phyloP scores from a whole-genome alignment of 1,140 invertebrate species.

The Papilio polyxenes region DNA sequence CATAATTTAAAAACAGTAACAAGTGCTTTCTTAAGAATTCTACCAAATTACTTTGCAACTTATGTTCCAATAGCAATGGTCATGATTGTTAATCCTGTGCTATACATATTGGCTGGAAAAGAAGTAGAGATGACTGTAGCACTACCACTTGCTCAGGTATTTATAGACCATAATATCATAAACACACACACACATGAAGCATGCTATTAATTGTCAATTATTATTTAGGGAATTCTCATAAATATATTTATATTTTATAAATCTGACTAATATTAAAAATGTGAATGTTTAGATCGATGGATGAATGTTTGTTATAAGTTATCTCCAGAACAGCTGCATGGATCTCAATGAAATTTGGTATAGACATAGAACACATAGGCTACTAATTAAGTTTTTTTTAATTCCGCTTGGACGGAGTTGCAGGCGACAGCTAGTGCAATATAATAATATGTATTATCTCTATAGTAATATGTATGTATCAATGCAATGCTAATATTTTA shows the following conservation, averaged over 20 bases:
- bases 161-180: background rate
- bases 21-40: constrained; percentile 83
- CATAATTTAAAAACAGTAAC: constrained; percentile 83
- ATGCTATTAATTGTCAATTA: background rate
- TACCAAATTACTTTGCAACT: constrained; percentile 89
- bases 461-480: background rate
- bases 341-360: no score
- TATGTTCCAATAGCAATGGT: constrained; percentile 87
- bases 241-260: background rate
- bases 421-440: no score
- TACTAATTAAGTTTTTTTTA: no score
- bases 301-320: no score
- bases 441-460: no score
- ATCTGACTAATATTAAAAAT: background rate
- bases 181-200: background rate
- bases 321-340: no score
- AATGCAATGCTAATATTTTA: constrained; percentile 35
- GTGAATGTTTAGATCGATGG: no score
- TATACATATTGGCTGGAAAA: constrained; percentile 85
- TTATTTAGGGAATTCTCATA: background rate
- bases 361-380: no score
- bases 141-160: constrained; percentile 81
- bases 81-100: constrained; percentile 88
- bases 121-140: constrained; percentile 84
- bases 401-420: no score